Evolutionary conservation across 2,888 invertebrate genomes (phyloP), one percentile per base, ranked within the genome.

Genomic region (Plagodis pulveraria): DNA sequence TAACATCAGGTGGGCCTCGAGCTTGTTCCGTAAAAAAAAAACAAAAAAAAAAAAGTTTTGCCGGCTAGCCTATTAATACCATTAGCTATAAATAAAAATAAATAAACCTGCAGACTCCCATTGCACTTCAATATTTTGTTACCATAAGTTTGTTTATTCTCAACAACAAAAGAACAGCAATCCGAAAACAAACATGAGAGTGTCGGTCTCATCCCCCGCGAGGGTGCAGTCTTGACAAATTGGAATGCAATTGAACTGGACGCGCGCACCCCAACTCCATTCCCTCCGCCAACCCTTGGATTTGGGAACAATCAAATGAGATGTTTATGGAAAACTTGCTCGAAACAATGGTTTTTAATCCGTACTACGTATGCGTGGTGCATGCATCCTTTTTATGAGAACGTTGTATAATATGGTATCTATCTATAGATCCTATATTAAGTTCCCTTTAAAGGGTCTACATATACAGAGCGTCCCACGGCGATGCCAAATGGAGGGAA

Each of bases 151-250:
- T 33, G 4, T 54, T 46, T 42, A 42, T 33, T 22, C 12, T 12
- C 22, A 50, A 40, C 47, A 50, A 59, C 35, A 51, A 50, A 51
- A 43, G 44, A 9, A 50, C 41, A 46, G 36, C 22, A 43, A 50
- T 33, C 38, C 45, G 22, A 43, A 47, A 53, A 54, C 53, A 48
- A 22, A 48, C 45, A 32, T 46, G 51, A 51, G 63, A 65, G 60
- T 58, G 62, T 55, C 52, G 62, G 53, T 46, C 42, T 33, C 51
- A 52, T 58, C 42, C 53, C 58, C 51, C 54, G 9, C 41, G 35
- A 41, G 52, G 71, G 74, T 70, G 76, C 73, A 69, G 62, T 63
- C 58, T 70, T 88, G 87, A 88, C 84, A 85, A 88, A 88, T 88
- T 86, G 80, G 74, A 65, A 72, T 77, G 76, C 80, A 83, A 88